phyloP scores from a whole-genome alignment of 2,888 invertebrate species.

The Homarus gammarus region DNA sequence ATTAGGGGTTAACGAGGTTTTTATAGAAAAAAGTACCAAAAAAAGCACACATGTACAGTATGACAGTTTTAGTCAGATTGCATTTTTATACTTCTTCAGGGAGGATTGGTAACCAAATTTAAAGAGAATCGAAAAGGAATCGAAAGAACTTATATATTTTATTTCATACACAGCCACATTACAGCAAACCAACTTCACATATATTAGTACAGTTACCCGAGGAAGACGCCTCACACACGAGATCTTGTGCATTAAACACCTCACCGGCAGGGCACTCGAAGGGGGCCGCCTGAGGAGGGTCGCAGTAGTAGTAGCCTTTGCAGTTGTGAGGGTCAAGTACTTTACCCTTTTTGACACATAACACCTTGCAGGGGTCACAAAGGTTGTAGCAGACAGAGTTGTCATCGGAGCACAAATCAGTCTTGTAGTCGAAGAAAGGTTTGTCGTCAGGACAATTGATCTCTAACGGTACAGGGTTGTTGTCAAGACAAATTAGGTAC shows the following conservation, averaged over 20 bases:
- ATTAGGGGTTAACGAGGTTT: too few species aligned
- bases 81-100: too few species aligned
- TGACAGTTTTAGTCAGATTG: too few species aligned
- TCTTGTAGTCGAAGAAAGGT: neutral
- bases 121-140: too few species aligned
- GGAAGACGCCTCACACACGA: neutral
- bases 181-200: too few species aligned
- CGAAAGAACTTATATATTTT: too few species aligned
- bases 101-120: too few species aligned
- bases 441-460: neutral
- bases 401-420: neutral
- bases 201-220: too few species aligned
- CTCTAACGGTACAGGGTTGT: neutral
- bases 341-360: slow-evolving; percentile 13
- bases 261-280: neutral
- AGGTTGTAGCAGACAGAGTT: neutral
- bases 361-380: slow-evolving; percentile 15
- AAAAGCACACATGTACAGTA: too few species aligned
- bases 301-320: slow-evolving; percentile 17
- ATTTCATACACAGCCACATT: too few species aligned
- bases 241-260: neutral
- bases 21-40: too few species aligned
- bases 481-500: slow-evolving; percentile 17
- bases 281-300: neutral
- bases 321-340: slow-evolving; percentile 13